These are phyloP conservation scores for Daktulosphaira vitifoliae DNA, from an alignment of 1,140 invertebrate genomes.

Conservation along the genomic window DNA sequence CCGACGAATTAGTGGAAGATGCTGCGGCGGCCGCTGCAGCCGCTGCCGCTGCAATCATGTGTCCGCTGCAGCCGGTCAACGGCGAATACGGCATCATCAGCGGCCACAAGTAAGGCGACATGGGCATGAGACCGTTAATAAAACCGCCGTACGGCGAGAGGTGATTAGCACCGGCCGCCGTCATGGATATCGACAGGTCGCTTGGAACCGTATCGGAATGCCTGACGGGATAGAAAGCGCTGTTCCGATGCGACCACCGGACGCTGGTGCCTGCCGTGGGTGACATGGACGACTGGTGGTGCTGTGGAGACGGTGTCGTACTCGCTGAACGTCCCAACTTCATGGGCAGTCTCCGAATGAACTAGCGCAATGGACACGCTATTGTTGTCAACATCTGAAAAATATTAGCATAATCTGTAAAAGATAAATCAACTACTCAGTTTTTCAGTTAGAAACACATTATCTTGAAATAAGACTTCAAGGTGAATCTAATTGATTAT, in stretches of 20 bases:
- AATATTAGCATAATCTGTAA: no score
- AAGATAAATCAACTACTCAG: no score
- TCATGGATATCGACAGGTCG: not conserved
- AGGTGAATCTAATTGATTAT: no score
- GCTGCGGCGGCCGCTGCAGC: conserved; percentile 45
- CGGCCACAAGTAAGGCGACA: not conserved
- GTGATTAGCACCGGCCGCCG: not conserved
- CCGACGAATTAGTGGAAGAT: conserved; percentile 43
- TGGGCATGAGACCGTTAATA: not conserved
- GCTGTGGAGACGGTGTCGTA: not conserved
- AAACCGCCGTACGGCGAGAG: not conserved
- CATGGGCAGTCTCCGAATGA: not conserved
- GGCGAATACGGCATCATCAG: conserved; percentile 41
- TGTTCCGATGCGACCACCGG: conserved; percentile 8
- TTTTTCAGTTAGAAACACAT: no score
- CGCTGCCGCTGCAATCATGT: conserved; percentile 38
- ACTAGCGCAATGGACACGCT: not conserved
- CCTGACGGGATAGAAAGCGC: conserved; percentile 3
- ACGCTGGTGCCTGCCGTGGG: conserved; percentile 1
- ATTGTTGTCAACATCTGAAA: not conserved
- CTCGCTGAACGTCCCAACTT: conserved; percentile 5
- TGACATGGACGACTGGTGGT: not conserved
- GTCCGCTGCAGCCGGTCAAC: conserved; percentile 36
- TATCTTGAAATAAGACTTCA: no score
- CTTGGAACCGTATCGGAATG: not conserved